Conservation (phyloP, 1,140 invertebrate species). For the Formica exsecta region DNA sequence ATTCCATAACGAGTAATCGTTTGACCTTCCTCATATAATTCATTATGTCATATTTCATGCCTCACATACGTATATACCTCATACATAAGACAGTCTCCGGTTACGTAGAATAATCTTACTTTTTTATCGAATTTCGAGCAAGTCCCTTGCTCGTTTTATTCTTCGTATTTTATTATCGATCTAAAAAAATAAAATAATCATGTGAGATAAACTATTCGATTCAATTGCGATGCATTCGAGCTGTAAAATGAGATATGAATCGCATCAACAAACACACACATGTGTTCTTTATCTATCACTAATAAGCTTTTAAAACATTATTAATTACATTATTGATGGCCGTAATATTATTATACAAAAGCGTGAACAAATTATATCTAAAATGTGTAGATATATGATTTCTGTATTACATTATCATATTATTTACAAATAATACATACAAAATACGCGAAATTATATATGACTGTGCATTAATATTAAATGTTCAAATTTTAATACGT, state of each 20-base stretch:
- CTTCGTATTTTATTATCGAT: neutral
- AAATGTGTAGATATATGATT: neutral
- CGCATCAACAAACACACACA: neutral
- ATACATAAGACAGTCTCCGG: neutral
- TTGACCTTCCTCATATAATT: constrained; percentile 43
- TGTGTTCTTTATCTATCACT: neutral
- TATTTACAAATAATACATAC: constrained; percentile 1
- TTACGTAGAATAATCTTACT: neutral
- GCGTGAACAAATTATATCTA: constrained; percentile 2
- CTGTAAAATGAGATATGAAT: constrained; percentile 15
- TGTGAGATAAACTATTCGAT: neutral
- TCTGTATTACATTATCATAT: neutral
- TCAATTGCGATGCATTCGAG: neutral
- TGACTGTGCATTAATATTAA: constrained; percentile 3
- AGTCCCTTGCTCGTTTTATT: neutral
- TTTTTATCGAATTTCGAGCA: constrained; percentile 4
- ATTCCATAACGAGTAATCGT: constrained; percentile 52
- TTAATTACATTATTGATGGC: constrained; percentile 14
- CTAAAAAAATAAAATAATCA: neutral
- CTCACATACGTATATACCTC: constrained; percentile 27
- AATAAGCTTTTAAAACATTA: constrained; percentile 17
- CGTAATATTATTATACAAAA: constrained; percentile 1
- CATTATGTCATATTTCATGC: constrained; percentile 40
- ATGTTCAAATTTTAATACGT: constrained; percentile 20
- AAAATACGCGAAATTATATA: neutral